Evolutionary conservation across 2,797 vertebrate species (phyloP).

Genomic region (Paramormyrops hopkinsi): DNA sequence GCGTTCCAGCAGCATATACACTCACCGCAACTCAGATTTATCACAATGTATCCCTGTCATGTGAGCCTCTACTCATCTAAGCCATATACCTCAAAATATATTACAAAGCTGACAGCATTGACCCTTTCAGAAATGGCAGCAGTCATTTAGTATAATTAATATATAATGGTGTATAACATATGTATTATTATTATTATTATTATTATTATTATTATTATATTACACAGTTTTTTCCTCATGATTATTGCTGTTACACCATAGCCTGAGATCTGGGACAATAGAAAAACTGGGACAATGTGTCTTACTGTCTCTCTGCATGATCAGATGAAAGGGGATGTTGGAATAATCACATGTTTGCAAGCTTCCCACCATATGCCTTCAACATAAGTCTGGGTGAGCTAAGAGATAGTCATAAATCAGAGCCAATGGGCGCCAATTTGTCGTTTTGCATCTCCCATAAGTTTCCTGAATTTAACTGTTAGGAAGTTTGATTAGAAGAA

Average conservation of each 20-base stretch:
- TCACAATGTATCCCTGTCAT: conserved; percentile 18
- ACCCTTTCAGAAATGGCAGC: neutral
- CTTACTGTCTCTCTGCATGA: neutral
- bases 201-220: neutral
- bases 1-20: neutral
- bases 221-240: neutral
- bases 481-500: neutral
- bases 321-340: neutral
- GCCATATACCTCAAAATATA: neutral
- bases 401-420: neutral
- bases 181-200: neutral
- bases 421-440: neutral
- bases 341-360: neutral
- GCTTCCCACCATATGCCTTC: neutral
- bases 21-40: conserved; percentile 23
- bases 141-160: neutral
- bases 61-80: neutral
- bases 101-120: neutral
- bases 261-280: neutral
- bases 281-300: neutral
- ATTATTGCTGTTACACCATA: neutral
- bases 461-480: neutral
- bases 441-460: neutral
- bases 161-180: neutral
- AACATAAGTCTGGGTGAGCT: neutral